phyloP scores from a whole-genome alignment of 1,140 invertebrate species.

The Panagrolaimus sp. region DNA sequence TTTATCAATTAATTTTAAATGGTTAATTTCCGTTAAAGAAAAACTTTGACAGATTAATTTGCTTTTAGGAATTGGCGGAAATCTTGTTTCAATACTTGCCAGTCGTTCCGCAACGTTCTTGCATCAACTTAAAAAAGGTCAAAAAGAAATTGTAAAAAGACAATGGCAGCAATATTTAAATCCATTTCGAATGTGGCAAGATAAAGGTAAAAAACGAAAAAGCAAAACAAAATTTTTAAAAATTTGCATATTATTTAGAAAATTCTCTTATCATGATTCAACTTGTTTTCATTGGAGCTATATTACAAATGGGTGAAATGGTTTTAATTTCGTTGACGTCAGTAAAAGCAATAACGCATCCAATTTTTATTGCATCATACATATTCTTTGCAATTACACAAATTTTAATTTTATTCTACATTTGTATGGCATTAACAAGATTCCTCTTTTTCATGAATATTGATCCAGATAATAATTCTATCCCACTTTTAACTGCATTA shows the following conservation, averaged over 20 bases:
- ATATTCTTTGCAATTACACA: background rate
- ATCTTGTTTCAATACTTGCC: slow-evolving; percentile 7
- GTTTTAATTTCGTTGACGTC: background rate
- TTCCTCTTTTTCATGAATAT: background rate
- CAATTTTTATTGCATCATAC: slow-evolving; percentile 10
- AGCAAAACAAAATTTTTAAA: background rate
- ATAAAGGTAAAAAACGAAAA: background rate
- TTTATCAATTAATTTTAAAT: slow-evolving; percentile 11
- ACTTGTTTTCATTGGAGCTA: background rate
- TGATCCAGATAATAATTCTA: slow-evolving; percentile 10
- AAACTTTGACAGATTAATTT: background rate
- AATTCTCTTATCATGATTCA: slow-evolving; percentile 9
- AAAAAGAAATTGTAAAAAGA: background rate
- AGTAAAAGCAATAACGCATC: background rate
- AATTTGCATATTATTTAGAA: background rate
- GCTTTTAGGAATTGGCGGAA: slow-evolving; percentile 9
- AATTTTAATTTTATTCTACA: slow-evolving; percentile 6
- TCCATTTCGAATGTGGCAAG: slow-evolving; percentile 9
- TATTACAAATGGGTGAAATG: background rate
- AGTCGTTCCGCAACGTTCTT: background rate
- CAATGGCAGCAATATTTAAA: slow-evolving; percentile 1
- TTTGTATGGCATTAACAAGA: background rate
- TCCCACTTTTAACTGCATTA: slow-evolving; percentile 1
- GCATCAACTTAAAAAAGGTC: background rate
- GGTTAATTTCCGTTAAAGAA: background rate